These are phyloP conservation scores for Bubalus kerabau DNA, from an alignment of 2,113 vertebrate genomes.

Conservation along the genomic window DNA sequence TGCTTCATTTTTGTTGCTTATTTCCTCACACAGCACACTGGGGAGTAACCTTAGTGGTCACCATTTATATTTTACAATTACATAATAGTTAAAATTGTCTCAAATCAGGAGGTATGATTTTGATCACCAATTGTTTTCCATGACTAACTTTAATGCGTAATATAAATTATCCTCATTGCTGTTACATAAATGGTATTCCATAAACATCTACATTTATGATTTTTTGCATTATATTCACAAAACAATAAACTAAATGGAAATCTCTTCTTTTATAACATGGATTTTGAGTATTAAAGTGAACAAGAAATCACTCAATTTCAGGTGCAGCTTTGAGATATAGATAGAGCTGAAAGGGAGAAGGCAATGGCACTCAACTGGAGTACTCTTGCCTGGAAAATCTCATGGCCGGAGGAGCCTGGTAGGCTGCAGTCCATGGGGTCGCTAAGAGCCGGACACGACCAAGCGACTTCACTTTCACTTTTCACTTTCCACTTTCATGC, in stretches of 20 bases:
- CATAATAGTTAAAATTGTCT: not conserved
- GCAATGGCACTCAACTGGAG: too few species aligned
- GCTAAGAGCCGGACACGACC: too few species aligned
- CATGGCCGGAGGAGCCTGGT: too few species aligned
- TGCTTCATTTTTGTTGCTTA: not conserved
- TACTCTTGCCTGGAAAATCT: too few species aligned
- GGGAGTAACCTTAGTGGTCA: not conserved
- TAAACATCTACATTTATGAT: not conserved
- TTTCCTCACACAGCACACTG: not conserved
- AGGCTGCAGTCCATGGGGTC: too few species aligned
- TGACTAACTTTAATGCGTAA: not conserved
- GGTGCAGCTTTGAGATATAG: not conserved
- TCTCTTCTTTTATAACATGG: not conserved
- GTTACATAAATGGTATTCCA: not conserved
- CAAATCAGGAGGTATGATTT: not conserved
- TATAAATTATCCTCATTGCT: not conserved
- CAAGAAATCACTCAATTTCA: not conserved
- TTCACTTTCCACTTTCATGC: too few species aligned
- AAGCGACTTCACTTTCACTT: too few species aligned
- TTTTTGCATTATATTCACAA: not conserved
- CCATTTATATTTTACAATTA: not conserved
- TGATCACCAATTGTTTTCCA: not conserved
- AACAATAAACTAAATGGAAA: not conserved
- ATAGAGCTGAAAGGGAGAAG: not conserved
- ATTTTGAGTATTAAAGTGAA: not conserved